phyloP scores from a whole-genome alignment of 2,888 invertebrate species.

The Eugnorisma glareosa region DNA sequence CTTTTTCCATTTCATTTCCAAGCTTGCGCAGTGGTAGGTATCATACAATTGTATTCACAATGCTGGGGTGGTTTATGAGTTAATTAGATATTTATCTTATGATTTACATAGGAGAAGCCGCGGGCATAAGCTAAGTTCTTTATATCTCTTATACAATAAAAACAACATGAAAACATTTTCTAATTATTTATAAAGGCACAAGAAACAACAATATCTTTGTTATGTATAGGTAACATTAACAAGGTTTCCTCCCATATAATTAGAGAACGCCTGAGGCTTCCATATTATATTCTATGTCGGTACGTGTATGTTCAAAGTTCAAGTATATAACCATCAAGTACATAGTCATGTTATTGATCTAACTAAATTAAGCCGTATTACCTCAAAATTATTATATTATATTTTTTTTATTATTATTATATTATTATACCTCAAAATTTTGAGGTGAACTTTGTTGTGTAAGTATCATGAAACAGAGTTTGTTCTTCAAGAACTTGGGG shows the following conservation, averaged over 20 bases:
- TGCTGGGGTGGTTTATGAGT: too few relatives aligned
- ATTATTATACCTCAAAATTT: too few relatives aligned
- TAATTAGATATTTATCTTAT: too few relatives aligned
- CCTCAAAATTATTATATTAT: too few relatives aligned
- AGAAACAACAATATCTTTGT: slow-evolving; percentile 1
- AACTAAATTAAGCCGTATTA: slow-evolving; percentile 14
- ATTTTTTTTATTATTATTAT: too few relatives aligned
- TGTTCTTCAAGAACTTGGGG: background rate
- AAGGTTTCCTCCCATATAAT: slow-evolving; percentile 10
- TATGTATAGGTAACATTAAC: slow-evolving; percentile 1
- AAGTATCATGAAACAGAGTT: too few relatives aligned
- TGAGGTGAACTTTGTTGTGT: too few relatives aligned
- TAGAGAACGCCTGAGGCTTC: slow-evolving; percentile 22
- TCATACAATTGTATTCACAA: too few relatives aligned
- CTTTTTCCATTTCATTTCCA: too few relatives aligned
- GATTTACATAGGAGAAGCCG: too few relatives aligned
- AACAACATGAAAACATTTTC: background rate
- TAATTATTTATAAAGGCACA: background rate
- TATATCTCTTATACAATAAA: background rate
- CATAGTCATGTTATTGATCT: slow-evolving; percentile 12
- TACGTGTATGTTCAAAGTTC: slow-evolving; percentile 14
- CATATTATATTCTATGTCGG: background rate
- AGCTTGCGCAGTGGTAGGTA: too few relatives aligned
- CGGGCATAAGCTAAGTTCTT: too few relatives aligned
- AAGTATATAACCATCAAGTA: background rate